Evolutionary conservation across 2,888 invertebrate genomes (phyloP), one percentile per base, ranked within the genome.

Genomic region (Cetonia aurata): DNA sequence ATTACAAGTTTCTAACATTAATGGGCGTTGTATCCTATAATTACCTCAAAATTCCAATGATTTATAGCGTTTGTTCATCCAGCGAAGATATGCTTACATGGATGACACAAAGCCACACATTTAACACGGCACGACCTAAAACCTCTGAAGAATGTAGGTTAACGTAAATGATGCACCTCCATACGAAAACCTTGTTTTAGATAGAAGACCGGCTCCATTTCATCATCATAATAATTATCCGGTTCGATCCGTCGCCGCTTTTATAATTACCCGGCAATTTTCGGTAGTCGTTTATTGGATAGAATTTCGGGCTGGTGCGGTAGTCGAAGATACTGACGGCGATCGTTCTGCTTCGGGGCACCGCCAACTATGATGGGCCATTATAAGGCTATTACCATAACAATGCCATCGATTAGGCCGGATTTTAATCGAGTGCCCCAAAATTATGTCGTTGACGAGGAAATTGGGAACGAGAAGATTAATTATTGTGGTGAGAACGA

Each of bases 401-500:
- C 62, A 65, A 65, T 65, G 15, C 62, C 9, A 65, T 41, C 62
- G 62, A 65, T 65, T 65, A 65, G 50, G 62, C 10, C 3, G 62
- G 37, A 52, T 65, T 65, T 65, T 65, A 65, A 50, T 50, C n/a
- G 50, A 57, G n/a, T 37, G 50, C 13, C 12, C 15, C 31, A 12
- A 37, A 65, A 50, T 52, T 15, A 52, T 62, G 62, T 37, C 48
- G 50, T 65, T 37, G 50, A 37, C 52, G 41, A 19, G 62, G 37
- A 65, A 65, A 50, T 65, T 65, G 50, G 50, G 62, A 52, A 50
- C 62, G 62, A 50, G 50, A 52, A 41, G 50, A 65, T 65, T 65
- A 65, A 65, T 65, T 41, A 65, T 25, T 12, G 17, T 12, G 41
- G 41, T 12, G 19, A 17, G 19, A 50, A 50, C 9, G 50, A 52